Base-by-base conservation (phyloP, 1,140 invertebrate species). In the Euwallacea fornicatus region DNA sequence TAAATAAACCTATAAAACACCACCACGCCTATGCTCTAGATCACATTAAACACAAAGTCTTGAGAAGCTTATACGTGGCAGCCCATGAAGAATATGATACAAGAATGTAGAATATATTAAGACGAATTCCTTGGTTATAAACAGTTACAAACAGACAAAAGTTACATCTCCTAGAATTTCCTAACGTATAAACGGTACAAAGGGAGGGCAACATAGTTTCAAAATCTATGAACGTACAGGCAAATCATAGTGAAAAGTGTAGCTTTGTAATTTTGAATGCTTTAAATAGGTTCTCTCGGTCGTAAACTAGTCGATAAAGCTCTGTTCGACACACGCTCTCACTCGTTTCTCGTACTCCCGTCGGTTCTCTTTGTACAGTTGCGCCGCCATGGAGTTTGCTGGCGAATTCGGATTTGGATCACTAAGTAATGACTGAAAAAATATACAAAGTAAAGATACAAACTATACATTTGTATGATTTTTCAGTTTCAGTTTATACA, bases 331-430 rank as follows among this genome's bases (percentile, higher is more conserved):
- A 84, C 95, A 97, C 81, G 94, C 93, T 87, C 96, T 96, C 79
- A 97, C 95, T 87, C 94, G 88, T 84, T 97, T 97, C 86, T 97
- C 95, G 85, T 98, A 97, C 86, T 97, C 95, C 79, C 94, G 88
- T 82, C 93, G 88, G 83, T 96, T 96, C 84, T 96, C 93, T 88
- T 95, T 95, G 85, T 97, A 98, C 77, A 97, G 88, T 86, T 97
- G 94, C 74, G 95, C 95, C 81, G 95, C 95, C 88, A 96, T 93
- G 75, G 94, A 96, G 83, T 98, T 98, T 73, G 95, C 95, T 79
- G 95, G 95, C 81, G 93, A 96, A 86, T 97, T 97, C 73, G 95
- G 95, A 86, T 97, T 98, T 73, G 95, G 95, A 85, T 98, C 95
- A 89, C 94, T 95, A 83, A 96, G 86, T 83, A 96, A 86, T 83